Evolutionary conservation across 2,113 vertebrate genomes (phyloP), one percentile per base, ranked within the genome.

Genomic region (Callocephalon fimbriatum): DNA sequence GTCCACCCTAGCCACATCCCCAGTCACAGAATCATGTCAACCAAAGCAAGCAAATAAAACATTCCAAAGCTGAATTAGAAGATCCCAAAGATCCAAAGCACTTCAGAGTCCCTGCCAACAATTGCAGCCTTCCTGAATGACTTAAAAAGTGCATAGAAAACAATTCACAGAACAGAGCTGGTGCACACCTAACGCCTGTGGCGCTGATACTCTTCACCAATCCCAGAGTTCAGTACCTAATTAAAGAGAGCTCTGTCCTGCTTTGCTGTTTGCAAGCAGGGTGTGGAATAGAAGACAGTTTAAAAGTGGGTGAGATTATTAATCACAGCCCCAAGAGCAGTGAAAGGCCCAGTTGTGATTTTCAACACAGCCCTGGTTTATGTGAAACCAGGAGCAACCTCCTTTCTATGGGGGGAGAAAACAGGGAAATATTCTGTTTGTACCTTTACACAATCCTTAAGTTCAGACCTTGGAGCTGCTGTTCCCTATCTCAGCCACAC

Each of bases 101-200:
- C 84, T 23, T 32, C 6, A 45, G 56, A 90, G 81, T 32, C 77
- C 13, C 40, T 89, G 86, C 35, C 77, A 72, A 40, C 18, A 83
- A 51, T 3, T 66, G 77, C 66, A 93, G 58, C 66, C 84, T 75
- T 88, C 68, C 42, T 31, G 71, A 88, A 87, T 15, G 44, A 91
- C 51, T 82, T 27, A 12, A 86, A 50, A 93, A 68, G 81, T 10
- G 63, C 75, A 84, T 71, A 88, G 92, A 32, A 92, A 96, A 94
- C 68, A 50, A 77, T 72, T 48, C 37, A 38, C 56, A 65, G 20
- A 19, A 7, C 1, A 42, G 56, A 1, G 2, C 37, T 0, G 0
- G 81, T 4, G 71, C 91, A 95, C 85, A 82, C 82, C 91, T 76
- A 75, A 16, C 7, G 89, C 93, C 93, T 10, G 32, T 83, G 74